Evolutionary conservation across 2,113 vertebrate species (phyloP).

Genomic region (Phrynosoma blainvillii): DNA sequence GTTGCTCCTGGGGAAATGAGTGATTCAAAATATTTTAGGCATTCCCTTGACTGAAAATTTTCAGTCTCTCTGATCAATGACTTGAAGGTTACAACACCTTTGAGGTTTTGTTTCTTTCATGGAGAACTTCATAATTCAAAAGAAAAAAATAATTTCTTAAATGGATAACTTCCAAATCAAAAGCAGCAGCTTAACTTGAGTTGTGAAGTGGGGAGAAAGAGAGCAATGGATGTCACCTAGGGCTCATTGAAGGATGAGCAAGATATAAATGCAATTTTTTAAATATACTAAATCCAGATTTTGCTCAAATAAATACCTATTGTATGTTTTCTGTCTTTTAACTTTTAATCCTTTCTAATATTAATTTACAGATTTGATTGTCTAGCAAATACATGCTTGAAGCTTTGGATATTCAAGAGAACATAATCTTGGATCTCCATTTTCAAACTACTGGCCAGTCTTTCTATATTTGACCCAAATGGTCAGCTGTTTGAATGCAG

Average conservation of each 20-base stretch:
- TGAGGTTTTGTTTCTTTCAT: conserved; percentile 14
- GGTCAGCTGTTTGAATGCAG: no score
- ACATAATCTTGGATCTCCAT: no score
- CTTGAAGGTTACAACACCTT: conserved; percentile 3
- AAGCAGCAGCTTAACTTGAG: neutral
- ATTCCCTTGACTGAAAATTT: neutral
- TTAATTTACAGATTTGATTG: neutral
- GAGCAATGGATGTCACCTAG: neutral
- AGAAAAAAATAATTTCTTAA: neutral
- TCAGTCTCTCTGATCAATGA: neutral
- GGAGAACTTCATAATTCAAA: conserved; percentile 8
- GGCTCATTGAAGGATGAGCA: neutral
- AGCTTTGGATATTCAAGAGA: neutral
- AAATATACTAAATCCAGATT: neutral
- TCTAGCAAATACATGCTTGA: neutral
- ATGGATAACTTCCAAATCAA: conserved; percentile 3
- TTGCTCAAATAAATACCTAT: neutral
- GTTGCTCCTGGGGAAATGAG: neutral
- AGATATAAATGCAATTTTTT: neutral
- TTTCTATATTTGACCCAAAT: no score
- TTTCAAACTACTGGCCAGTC: no score
- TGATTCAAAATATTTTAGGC: neutral
- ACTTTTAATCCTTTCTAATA: neutral
- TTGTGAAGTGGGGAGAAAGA: neutral
- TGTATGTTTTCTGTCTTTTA: neutral